Percentiles rank a stretch among this genome's conserved stretches.
These are phyloP conservation scores for Calliphora vomitoria DNA, from an alignment of 2,888 invertebrate genomes.

Conservation along the genomic window DNA sequence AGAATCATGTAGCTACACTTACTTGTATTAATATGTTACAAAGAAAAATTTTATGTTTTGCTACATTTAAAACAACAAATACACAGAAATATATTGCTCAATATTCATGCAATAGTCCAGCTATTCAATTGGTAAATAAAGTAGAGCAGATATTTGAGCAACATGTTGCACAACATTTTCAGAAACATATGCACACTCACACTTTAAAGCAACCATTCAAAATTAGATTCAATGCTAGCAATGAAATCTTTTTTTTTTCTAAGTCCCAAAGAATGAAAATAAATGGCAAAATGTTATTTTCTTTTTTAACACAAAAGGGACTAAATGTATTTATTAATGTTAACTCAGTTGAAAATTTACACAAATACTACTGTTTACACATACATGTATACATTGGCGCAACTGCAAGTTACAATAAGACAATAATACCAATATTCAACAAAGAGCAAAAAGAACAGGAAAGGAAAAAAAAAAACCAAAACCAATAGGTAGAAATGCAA, in stretches of 20 bases:
- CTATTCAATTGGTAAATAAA: no score
- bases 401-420: background rate
- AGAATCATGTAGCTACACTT: no score
- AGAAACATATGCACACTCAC: background rate
- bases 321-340: background rate
- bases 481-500: slow-evolving; percentile 28
- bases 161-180: no score
- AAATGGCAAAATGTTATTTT: background rate
- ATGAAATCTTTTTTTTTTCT: slow-evolving; percentile 23
- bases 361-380: background rate
- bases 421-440: background rate
- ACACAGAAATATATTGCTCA: no score
- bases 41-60: no score
- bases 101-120: no score
- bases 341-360: background rate
- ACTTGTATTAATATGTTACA: no score
- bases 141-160: no score
- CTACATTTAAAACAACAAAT: no score
- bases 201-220: background rate
- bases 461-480: background rate
- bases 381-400: background rate
- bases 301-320: background rate
- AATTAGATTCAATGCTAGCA: slow-evolving; percentile 28
- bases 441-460: background rate
- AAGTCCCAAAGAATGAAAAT: background rate